These are phyloP conservation scores for Syngnathus floridae DNA, from an alignment of 2,113 vertebrate genomes.

Conservation along the genomic window DNA sequence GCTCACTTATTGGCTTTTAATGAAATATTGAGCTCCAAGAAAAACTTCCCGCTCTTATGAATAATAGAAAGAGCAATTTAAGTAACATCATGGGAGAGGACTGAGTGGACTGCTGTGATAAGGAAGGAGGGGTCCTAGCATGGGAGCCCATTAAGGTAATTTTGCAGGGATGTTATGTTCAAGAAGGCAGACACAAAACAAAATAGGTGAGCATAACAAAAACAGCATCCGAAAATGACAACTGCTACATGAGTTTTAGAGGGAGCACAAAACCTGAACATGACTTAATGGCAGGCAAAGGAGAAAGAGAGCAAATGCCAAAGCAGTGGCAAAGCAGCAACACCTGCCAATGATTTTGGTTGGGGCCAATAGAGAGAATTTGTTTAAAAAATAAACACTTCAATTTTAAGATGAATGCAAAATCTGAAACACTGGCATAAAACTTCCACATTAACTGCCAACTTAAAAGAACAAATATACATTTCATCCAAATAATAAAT, in stretches of 20 bases:
- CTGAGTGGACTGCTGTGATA: constrained; percentile 31
- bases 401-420: no score
- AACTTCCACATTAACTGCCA: no score
- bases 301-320: background rate
- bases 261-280: no score
- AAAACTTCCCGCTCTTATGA: constrained; percentile 49
- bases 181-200: background rate
- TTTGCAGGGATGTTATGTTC: background rate
- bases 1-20: constrained; percentile 47
- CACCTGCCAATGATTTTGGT: background rate
- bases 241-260: no score
- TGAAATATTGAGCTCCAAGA: constrained; percentile 50
- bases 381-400: background rate
- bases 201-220: background rate
- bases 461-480: no score
- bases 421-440: no score
- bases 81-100: constrained; percentile 42
- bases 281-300: background rate
- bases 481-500: no score
- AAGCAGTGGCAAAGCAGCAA: background rate
- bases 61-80: constrained; percentile 64
- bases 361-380: background rate
- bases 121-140: constrained; percentile 10
- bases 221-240: background rate
- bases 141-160: background rate